Base-by-base conservation (phyloP, 2,888 invertebrate species). In the Spicauda simplicius region DNA sequence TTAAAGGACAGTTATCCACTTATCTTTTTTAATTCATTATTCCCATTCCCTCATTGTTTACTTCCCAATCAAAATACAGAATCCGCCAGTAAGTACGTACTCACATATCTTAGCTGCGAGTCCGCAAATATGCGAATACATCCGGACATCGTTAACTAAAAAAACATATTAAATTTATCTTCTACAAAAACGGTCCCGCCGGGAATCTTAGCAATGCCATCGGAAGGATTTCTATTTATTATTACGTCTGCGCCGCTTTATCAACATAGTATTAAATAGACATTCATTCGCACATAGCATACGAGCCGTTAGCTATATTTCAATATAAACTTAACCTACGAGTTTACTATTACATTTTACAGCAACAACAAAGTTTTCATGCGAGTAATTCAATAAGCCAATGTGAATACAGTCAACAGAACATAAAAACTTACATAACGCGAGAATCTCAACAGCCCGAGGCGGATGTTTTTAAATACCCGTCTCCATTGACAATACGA, bases 401-500 rank as follows among this genome's bases (percentile, higher is more conserved):
- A 61, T 62, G 60, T 14, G 58, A 64, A 18, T 54, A 30, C 19
- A 53, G 7, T 64, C 59, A 63, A 69, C 64, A 57, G 56, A 59
- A 63, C 62, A 62, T 52, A 65, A 69, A 70, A 65, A 79, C 78
- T 77, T 71, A 79, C 79, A 70, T 72, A 71, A 72, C 70, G 72
- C 33, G 55, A 70, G 70, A 76, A 73, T 57, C 73, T 69, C 62
- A 75, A 71, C 54, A 77, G 69, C 18, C 73, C 72, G 41, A 69
- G 73, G 59, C 83, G 84, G 73, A 87, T 80, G 64, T 77, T 79
- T 73, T 76, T 80, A 65, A 84, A 78, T 75, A 86, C 77, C 73
- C 80, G 78, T 73, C 78, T 77, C 84, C 84, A 86, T 75, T 82
- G 81, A 76, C 79, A 80, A 72, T 79, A 77, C 63, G 80, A 80